Evolutionary conservation across 2,113 vertebrate species (phyloP), one percentile per base, ranked within the genome.

Genomic region (Rhinolophus sinicus): DNA sequence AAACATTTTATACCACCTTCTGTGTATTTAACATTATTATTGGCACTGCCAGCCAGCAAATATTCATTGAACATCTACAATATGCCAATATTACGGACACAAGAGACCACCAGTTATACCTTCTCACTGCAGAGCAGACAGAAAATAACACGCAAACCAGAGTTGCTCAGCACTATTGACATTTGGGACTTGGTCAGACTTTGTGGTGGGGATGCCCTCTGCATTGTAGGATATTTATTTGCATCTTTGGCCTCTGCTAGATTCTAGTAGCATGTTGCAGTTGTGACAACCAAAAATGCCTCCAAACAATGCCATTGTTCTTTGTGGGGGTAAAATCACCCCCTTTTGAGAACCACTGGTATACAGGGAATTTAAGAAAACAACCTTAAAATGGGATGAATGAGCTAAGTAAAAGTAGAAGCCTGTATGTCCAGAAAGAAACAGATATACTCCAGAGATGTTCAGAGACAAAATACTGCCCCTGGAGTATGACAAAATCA

Each of bases 61-160:
- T 73, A 19, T 26, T 64, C 58, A 35, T 26, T n/a, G 6, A 54
- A 38, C n/a, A 11, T 26, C 40, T 56, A 2, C 26, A 7, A 12
- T 18, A n/a, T 56, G 8, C 52, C 52, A 54, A 6, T 69, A 9
- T 12, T 8, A 6, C 0, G 8, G n/a, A n/a, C 15, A 69, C 0
- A 8, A 35, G 26, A 64, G 62, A 70, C 30, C 70, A 19, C 8
- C 28, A 80, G n/a, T 19, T 15, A 13, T 13, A 26, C 15, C 70
- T 94, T 76, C 52, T 70, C 35, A 16, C 0, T 2, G 52, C 5
- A 7, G 54, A 56, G 22, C 35, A 76, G 38, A 72, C 2, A 21
- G 70, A 64, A 85, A 35, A 62, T 5, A 64, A 35, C 19, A 33
- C 3, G 6, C 44, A 38, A 86, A n/a, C n/a, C 33, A 2, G 19